Evolutionary conservation across 2,888 invertebrate genomes (phyloP).

Genomic region (Drosophila percnosoma): DNA sequence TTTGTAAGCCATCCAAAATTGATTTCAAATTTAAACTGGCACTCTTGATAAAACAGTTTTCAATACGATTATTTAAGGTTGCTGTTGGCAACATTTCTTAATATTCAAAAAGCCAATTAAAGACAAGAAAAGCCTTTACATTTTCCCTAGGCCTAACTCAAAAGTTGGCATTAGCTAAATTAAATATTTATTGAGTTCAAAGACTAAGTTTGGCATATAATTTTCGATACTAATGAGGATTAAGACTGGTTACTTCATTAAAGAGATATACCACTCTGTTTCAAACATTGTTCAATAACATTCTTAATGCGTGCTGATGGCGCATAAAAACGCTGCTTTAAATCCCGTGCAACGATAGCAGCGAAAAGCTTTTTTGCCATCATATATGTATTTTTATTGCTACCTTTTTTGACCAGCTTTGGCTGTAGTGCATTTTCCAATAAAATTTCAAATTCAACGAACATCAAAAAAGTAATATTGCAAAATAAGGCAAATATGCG

Average conservation of each 20-base stretch:
- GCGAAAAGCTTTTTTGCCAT: conserved; percentile 30
- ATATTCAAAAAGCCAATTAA: conserved; percentile 2
- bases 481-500: conserved; percentile 30
- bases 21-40: neutral
- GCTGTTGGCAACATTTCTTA: conserved; percentile 18
- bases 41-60: neutral
- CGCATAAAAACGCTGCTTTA: conserved; percentile 13
- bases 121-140: neutral
- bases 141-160: neutral
- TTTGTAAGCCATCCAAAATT: neutral
- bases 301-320: neutral
- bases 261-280: neutral
- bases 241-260: neutral
- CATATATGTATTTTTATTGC: neutral
- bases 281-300: neutral
- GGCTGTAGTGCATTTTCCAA: conserved; percentile 29
- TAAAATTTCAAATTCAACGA: conserved; percentile 40
- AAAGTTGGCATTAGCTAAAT: neutral
- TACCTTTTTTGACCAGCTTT: conserved; percentile 5
- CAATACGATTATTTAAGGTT: neutral
- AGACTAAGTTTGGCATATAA: neutral
- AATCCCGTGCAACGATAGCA: conserved; percentile 26
- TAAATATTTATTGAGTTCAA: neutral
- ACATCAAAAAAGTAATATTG: conserved; percentile 30
- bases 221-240: neutral